Conservation (phyloP, 2,797 vertebrate species). For the Enteromius anoplus region DNA sequence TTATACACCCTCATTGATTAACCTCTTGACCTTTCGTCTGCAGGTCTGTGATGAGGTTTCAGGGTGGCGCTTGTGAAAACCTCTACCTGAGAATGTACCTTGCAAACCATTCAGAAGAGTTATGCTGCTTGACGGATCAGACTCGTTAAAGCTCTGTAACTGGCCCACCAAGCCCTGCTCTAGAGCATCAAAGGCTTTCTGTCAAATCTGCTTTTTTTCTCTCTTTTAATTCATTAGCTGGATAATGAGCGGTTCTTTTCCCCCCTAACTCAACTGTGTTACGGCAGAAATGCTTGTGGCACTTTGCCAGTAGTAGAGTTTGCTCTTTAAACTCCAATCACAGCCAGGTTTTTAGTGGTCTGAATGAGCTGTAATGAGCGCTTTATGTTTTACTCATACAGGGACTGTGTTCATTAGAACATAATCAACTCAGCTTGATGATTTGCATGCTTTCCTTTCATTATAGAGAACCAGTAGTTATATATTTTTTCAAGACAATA, state of each 20-base stretch:
- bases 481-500: neutral
- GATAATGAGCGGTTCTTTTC: neutral
- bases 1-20: neutral
- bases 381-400: neutral
- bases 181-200: slow-evolving; percentile 10
- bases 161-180: neutral
- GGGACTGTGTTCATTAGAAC: neutral
- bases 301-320: neutral
- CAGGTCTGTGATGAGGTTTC: neutral
- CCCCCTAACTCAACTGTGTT: neutral
- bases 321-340: slow-evolving; percentile 14
- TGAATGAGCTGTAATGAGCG: slow-evolving; percentile 9
- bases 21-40: neutral
- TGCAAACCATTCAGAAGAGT: neutral
- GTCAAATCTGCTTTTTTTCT: neutral
- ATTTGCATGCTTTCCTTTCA: neutral
- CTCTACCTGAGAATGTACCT: neutral
- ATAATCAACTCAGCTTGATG: neutral
- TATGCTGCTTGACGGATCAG: neutral
- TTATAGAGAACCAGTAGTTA: neutral
- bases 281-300: slow-evolving; percentile 10
- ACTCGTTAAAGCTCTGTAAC: neutral
- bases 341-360: slow-evolving; percentile 2
- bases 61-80: slow-evolving; percentile 6
- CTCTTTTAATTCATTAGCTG: slow-evolving; percentile 19